Base-by-base conservation (phyloP, 2,888 invertebrate genomes). In the Salticus scenicus region DNA sequence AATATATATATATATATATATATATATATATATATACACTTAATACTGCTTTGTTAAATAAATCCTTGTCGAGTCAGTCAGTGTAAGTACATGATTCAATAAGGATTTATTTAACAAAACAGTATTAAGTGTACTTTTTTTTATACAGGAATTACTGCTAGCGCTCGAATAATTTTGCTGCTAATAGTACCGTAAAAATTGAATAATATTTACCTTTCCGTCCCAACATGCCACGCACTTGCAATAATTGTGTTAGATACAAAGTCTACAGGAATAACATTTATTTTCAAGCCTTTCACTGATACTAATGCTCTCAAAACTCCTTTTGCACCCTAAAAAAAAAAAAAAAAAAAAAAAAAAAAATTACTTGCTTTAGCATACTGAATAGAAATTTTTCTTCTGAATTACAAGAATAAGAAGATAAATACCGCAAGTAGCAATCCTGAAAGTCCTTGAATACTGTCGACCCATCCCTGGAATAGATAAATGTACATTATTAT, bases 211-310 rank as follows among this genome's bases (percentile, higher is more conserved):
- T 80, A 86, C 86, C 64, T 80, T 30, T 42, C n/a, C 30, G 47
- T 67, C 0, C 94, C 94, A 0, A 95, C 94, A 90, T 94, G 94
- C 95, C 97, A 97, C 0, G 96, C 96, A 0, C 96, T 95, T 37
- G 95, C 93, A 85, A 98, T 95, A 90, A 97, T 93, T 89, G 94
- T 94, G 91, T 97, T 97, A 76, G 96, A 96, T 0, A 97, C 96
- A 90, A 96, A 93, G 91, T 98, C 98, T 0, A 98, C 97, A 0
- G 98, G 98, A 30, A 98, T 95, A 73, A 98, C 92, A 91, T 98
- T 98, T 73, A 86, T 27, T 67, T 76, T 79, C 12, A 86, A 41
- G 12, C 69, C 74, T 72, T 33, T 17, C 14, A 78, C 74, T 4
- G 72, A 67, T 24, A 42, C n/a, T 20, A 86, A n/a, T 28, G 86